These are phyloP conservation scores for Diploptera punctata DNA, from an alignment of 2,888 invertebrate species.

Conservation along the genomic window DNA sequence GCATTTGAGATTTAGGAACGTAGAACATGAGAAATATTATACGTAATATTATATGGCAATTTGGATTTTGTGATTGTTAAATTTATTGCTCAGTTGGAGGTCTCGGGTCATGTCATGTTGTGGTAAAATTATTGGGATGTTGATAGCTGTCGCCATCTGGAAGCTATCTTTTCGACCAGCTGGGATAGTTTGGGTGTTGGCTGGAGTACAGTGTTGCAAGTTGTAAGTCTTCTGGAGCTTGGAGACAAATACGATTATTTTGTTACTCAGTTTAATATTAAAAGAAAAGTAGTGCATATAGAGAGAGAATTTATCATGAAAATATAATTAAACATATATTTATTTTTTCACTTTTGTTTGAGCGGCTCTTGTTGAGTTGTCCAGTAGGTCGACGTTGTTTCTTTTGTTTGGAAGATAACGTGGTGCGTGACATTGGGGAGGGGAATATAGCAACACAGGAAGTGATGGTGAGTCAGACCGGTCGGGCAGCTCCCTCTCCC, in stretches of 20 bases:
- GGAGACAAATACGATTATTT: too few species aligned
- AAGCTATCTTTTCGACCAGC: conserved; percentile 17
- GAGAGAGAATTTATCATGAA: too few species aligned
- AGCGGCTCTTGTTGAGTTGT: not conserved
- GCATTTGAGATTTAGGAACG: too few species aligned
- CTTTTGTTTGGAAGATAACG: conserved; percentile 23
- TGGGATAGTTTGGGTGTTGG: conserved; percentile 26
- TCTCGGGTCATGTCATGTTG: conserved; percentile 6
- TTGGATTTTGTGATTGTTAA: too few species aligned
- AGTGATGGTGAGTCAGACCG: conserved; percentile 26
- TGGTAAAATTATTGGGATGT: not conserved
- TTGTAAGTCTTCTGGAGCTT: not conserved
- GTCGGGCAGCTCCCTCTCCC: not conserved
- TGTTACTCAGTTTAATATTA: too few species aligned
- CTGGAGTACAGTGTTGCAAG: conserved; percentile 27
- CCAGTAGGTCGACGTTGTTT: not conserved
- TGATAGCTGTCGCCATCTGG: conserved; percentile 25
- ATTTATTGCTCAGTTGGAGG: conserved; percentile 16
- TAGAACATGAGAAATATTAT: too few species aligned
- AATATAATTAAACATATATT: too few species aligned
- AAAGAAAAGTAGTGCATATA: too few species aligned
- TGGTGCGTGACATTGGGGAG: not conserved
- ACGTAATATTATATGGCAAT: too few species aligned
- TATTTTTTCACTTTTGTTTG: too few species aligned
- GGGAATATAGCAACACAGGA: conserved; percentile 22